Percentiles rank a stretch among this genome's conserved stretches.
phyloP scores from a whole-genome alignment of 2,888 invertebrate genomes.

The Cheilosia vernalis region DNA sequence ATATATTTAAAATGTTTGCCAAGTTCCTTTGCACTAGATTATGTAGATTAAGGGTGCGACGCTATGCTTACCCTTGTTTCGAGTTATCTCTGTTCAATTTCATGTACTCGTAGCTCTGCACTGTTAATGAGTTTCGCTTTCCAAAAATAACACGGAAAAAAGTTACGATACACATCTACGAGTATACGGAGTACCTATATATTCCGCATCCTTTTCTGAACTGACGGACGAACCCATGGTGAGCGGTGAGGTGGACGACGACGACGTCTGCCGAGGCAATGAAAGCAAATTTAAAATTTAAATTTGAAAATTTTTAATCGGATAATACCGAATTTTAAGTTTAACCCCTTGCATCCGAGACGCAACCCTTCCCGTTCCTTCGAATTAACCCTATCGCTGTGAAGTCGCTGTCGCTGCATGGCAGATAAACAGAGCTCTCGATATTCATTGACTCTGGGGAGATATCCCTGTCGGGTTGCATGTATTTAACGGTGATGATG shows the following conservation, averaged over 20 bases:
- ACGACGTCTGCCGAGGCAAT: slow-evolving; percentile 55
- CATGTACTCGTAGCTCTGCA: slow-evolving; percentile 3
- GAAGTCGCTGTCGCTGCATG: slow-evolving; percentile 5
- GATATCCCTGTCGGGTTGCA: slow-evolving; percentile 26
- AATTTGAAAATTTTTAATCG: slow-evolving; percentile 71
- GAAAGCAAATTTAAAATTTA: slow-evolving; percentile 63
- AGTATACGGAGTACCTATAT: neutral
- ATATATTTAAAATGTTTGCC: slow-evolving; percentile 16
- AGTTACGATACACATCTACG: slow-evolving; percentile 35
- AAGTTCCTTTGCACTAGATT: slow-evolving; percentile 49
- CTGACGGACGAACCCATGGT: slow-evolving; percentile 7
- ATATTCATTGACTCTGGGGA: slow-evolving; percentile 60
- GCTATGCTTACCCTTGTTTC: slow-evolving; percentile 4
- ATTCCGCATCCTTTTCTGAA: slow-evolving; percentile 13
- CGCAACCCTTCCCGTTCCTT: slow-evolving; percentile 35
- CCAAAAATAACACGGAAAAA: slow-evolving; percentile 37
- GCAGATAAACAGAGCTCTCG: slow-evolving; percentile 44
- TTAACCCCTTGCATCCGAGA: slow-evolving; percentile 51
- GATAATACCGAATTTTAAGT: slow-evolving; percentile 58
- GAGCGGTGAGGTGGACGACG: neutral
- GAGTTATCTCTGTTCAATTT: slow-evolving; percentile 41
- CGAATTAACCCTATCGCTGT: slow-evolving; percentile 56
- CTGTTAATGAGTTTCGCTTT: slow-evolving; percentile 52
- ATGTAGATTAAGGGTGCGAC: slow-evolving; percentile 26
- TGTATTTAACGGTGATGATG: slow-evolving; percentile 33